phyloP scores from a whole-genome alignment of 2,888 invertebrate species.

The Callosobruchus maculatus region DNA sequence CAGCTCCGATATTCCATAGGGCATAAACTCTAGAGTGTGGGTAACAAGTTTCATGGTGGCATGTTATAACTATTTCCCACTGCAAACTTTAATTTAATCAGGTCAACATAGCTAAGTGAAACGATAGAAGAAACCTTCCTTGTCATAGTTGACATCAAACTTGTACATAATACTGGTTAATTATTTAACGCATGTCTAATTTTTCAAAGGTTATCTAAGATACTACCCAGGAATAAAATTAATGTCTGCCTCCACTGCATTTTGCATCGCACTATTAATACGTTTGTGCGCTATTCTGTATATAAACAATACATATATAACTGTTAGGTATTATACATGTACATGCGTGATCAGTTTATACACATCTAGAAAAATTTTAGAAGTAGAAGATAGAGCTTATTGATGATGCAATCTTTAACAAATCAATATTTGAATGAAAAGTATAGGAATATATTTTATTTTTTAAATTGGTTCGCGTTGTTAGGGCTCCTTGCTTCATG shows the following conservation, averaged over 20 bases:
- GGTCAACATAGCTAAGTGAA: too few species aligned
- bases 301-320: not conserved
- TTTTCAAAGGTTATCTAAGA: not conserved
- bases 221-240: not conserved
- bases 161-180: not conserved
- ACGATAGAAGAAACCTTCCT: too few species aligned
- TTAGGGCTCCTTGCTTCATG: not conserved
- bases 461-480: not conserved
- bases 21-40: too few species aligned
- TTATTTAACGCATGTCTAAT: not conserved
- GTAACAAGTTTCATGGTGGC: too few species aligned
- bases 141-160: not conserved
- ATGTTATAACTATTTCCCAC: too few species aligned
- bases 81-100: too few species aligned
- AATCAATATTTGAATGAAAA: not conserved
- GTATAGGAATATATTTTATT: not conserved
- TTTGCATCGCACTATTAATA: not conserved
- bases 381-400: not conserved
- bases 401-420: not conserved
- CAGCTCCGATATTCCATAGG: too few species aligned
- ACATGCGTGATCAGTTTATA: not conserved
- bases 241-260: not conserved
- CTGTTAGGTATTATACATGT: not conserved
- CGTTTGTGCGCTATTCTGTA: not conserved
- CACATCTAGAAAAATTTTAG: not conserved